Base-by-base conservation (phyloP, 2,797 vertebrate species). In the Esox masquinongy region DNA sequence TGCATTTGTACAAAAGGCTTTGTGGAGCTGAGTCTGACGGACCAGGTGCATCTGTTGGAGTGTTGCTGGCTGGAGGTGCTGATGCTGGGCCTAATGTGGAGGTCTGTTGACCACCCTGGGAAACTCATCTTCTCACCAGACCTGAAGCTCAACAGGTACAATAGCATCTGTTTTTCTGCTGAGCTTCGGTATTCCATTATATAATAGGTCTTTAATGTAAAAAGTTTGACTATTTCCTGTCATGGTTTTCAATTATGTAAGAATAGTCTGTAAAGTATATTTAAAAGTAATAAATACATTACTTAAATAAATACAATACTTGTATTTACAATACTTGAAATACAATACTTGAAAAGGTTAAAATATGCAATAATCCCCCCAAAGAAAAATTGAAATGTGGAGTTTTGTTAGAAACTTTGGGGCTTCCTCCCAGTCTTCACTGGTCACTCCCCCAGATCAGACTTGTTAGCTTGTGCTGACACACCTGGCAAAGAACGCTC, bases 51-150 rank as follows among this genome's bases (percentile, higher is more conserved):
- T 73, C 94, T 99, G 81, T 82, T 99, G 80, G 98, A 99, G 89
- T 96, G 96, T 87, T 98, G 97, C 90, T 99, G 97, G 98, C 86
- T 99, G 94, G 97, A 99, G 92, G 96, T 99, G 70, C 87, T 99
- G 63, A 99, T 99, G 97, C 75, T 99, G 85, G 98, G 98, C 19
- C 92, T 99, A 79, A 99, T 99, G 95, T 99, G 97, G 98, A 95
- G 97, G 84, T 99, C 98, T 0, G 97, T 99, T 0, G 95, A 98
- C 83, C 95, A 99, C 83, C 97, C 97, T 0, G 97, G 97, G 43
- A 99, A 98, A 81, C 94, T 99, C 79, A 97, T 99, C 89, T 99
- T 99, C 90, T 96, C 96, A 29, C 96, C 96, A 1, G 96, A 99
- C 89, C 96, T 99, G 81, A 93, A 96, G 76, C 92, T 99, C 68